Base-by-base conservation (phyloP, 2,797 vertebrate genomes). In the Danio aesculapii region DNA sequence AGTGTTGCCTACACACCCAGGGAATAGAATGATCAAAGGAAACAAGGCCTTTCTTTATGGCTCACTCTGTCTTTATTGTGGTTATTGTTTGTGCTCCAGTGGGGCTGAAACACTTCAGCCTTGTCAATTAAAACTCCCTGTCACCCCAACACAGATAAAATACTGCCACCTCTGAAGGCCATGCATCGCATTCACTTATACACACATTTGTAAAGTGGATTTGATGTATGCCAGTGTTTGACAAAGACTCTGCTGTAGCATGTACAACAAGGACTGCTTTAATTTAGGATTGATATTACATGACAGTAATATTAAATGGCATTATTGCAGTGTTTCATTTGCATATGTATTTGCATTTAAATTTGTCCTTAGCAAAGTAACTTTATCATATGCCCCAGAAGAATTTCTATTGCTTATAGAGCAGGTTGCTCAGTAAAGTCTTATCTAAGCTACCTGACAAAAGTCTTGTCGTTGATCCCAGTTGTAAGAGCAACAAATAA, bases 111-210 rank as follows among this genome's bases (percentile, higher is more conserved):
- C 77, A 43, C 62, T 84, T 77, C 79, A 85, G 86, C 75, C 81
- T 75, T 86, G 86, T 88, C 89, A 90, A 89, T 90, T 90, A 88
- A 89, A 89, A 87, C 68, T 82, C 75, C 73, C 86, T 84, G 82
- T 86, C 87, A 85, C 66, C 79, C 74, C 78, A 39, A 81, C 75
- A 47, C 80, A 75, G 84, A 85, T 83, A 81, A 85, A 85, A 87
- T 72, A 84, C 69, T 81, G 80, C 79, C 77, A 69, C 64, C 61
- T 80, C 84, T 87, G 82, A 88, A 87, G 86, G 88, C 81, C 79
- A 50, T 49, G 77, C 71, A 21, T 74, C 75, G 77, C 71, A 58
- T 79, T 85, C 71, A 52, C 78, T 83, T 79, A 59, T 19, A 75
- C 39, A 81, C 17, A 43, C 57, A 55, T 70, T 58, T 82, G 62